A percentile compares a stretch with the other conserved stretches of the same genome.
phyloP scores from a whole-genome alignment of 2,888 invertebrate genomes.

The Latrodectus elegans region DNA sequence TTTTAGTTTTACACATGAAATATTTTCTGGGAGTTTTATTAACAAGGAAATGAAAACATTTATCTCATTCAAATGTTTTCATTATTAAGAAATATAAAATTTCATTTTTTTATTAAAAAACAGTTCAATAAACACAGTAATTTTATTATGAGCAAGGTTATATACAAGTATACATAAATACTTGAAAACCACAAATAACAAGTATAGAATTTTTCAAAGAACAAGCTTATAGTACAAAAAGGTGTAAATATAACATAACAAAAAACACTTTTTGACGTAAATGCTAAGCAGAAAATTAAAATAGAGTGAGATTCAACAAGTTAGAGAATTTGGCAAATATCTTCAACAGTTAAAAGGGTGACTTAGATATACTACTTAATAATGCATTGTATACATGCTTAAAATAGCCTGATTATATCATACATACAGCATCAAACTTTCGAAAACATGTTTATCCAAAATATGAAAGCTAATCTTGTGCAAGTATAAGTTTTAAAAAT shows the following conservation, averaged over 20 bases:
- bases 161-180: conserved; percentile 48
- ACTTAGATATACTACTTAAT: conserved; percentile 39
- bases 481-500: conserved; percentile 57
- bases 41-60: too few species aligned
- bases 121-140: too few species aligned
- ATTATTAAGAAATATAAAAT: too few species aligned
- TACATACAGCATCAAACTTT: conserved; percentile 53
- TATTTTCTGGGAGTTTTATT: too few species aligned
- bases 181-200: conserved; percentile 61
- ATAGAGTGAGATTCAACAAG: conserved; percentile 63
- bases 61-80: too few species aligned
- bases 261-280: conserved; percentile 50
- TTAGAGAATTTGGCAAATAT: conserved; percentile 55
- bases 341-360: conserved; percentile 48
- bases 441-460: conserved; percentile 65
- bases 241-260: conserved; percentile 66
- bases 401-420: conserved; percentile 55
- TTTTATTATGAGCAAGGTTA: conserved; percentile 47
- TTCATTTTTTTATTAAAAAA: too few species aligned
- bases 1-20: too few species aligned
- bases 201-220: conserved; percentile 63
- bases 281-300: conserved; percentile 52
- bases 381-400: conserved; percentile 25
- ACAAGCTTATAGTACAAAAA: conserved; percentile 64
- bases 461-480: conserved; percentile 66